phyloP scores from a whole-genome alignment of 92 coral and sea anemone genomes.

The Epizoanthus scotinus region DNA sequence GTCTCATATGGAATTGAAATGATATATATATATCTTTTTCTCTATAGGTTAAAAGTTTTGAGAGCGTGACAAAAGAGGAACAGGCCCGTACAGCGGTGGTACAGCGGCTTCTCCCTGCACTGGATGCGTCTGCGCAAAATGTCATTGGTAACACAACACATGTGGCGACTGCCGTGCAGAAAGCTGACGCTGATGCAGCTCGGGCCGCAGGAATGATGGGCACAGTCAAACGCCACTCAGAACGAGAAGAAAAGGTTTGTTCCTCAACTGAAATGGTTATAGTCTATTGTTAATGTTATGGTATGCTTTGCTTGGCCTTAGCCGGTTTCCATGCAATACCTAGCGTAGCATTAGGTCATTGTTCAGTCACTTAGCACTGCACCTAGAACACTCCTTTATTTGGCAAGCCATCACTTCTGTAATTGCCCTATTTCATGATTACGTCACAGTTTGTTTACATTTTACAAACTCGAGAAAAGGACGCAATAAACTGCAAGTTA shows the following conservation, averaged over 20 bases:
- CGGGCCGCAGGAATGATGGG: constrained; percentile 5
- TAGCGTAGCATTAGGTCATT: no score
- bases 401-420: no score
- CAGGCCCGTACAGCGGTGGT: constrained; percentile 48
- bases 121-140: constrained; percentile 16
- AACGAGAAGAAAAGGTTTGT: not conserved
- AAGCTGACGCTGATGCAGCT: constrained; percentile 6
- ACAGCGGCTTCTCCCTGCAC: constrained; percentile 20
- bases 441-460: no score
- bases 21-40: not conserved
- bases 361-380: no score
- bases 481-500: no score
- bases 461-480: no score
- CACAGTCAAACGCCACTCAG: constrained; percentile 2
- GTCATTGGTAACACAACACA: constrained; percentile 57
- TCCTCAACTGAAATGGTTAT: no score
- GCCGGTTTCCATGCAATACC: no score
- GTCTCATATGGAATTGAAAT: not conserved
- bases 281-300: no score
- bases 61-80: constrained; percentile 45
- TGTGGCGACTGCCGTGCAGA: constrained; percentile 14
- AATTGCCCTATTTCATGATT: no score
- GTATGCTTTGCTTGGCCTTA: no score
- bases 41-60: constrained; percentile 51
- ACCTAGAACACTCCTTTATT: no score